Evolutionary conservation across 2,113 vertebrate species (phyloP).

Genomic region (Rhinolophus sinicus): DNA sequence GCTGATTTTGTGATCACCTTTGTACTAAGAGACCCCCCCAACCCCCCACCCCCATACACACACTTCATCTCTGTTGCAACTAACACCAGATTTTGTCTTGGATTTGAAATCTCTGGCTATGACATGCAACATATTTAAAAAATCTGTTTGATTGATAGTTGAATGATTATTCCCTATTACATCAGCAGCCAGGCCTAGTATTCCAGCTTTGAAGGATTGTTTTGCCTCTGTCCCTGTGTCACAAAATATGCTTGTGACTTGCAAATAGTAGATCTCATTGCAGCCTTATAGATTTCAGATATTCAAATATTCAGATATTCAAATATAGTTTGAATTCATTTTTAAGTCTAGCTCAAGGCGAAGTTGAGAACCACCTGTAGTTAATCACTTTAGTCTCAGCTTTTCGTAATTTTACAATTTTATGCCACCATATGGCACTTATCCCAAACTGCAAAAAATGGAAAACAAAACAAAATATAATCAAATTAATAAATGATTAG

Average conservation of each 20-base stretch:
- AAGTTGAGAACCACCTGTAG: background rate
- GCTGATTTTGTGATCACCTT: constrained; percentile 78
- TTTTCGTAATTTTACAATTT: constrained; percentile 32
- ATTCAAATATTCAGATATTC: too few species aligned
- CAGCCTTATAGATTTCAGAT: constrained; percentile 74
- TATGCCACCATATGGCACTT: background rate
- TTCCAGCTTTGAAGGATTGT: constrained; percentile 68
- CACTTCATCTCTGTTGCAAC: constrained; percentile 76
- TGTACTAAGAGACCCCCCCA: constrained; percentile 72
- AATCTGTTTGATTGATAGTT: constrained; percentile 82
- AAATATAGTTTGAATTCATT: background rate
- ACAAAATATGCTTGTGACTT: constrained; percentile 71
- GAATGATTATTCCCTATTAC: constrained; percentile 79
- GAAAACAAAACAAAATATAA: background rate
- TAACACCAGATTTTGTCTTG: constrained; percentile 78
- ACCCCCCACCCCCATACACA: too few species aligned
- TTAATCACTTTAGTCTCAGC: background rate
- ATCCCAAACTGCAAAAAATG: background rate
- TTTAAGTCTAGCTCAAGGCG: background rate
- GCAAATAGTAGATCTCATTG: constrained; percentile 67
- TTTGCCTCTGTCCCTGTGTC: constrained; percentile 72
- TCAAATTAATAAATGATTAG: background rate
- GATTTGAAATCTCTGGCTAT: constrained; percentile 77
- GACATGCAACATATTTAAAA: constrained; percentile 80
- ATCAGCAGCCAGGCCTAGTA: constrained; percentile 68